phyloP scores from a whole-genome alignment of 2,797 vertebrate species.

The Gymnothorax javanicus region DNA sequence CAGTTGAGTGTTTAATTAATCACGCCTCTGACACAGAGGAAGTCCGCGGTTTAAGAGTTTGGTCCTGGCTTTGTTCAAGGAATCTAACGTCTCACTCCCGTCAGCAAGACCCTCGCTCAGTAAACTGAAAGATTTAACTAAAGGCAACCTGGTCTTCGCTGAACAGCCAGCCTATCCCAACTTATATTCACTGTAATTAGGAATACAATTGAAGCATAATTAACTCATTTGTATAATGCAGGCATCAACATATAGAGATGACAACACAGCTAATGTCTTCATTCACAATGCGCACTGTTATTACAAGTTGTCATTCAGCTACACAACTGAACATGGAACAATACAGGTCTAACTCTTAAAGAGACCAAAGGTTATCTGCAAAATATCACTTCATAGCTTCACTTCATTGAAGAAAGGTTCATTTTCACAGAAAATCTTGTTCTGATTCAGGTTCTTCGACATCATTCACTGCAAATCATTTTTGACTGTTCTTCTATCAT shows the following conservation, averaged over 20 bases:
- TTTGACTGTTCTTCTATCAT: too few relatives aligned
- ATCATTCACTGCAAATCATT: too few relatives aligned
- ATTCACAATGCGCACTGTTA: neutral
- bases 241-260: neutral
- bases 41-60: neutral
- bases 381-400: too few relatives aligned
- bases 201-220: neutral
- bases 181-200: neutral
- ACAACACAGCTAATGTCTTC: neutral
- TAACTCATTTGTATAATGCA: neutral
- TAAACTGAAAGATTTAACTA: neutral
- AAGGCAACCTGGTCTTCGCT: neutral
- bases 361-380: too few relatives aligned
- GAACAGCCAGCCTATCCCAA: neutral
- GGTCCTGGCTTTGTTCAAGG: neutral
- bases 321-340: too few relatives aligned
- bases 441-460: too few relatives aligned
- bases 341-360: too few relatives aligned
- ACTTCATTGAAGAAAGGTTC: too few relatives aligned
- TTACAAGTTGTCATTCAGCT: too few relatives aligned
- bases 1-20: neutral
- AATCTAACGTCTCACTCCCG: slow-evolving; percentile 24
- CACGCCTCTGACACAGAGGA: neutral
- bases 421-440: too few relatives aligned
- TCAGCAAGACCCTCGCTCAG: neutral